Evolutionary conservation across 2,113 vertebrate species (phyloP).

Genomic region (Grantiella picta): DNA sequence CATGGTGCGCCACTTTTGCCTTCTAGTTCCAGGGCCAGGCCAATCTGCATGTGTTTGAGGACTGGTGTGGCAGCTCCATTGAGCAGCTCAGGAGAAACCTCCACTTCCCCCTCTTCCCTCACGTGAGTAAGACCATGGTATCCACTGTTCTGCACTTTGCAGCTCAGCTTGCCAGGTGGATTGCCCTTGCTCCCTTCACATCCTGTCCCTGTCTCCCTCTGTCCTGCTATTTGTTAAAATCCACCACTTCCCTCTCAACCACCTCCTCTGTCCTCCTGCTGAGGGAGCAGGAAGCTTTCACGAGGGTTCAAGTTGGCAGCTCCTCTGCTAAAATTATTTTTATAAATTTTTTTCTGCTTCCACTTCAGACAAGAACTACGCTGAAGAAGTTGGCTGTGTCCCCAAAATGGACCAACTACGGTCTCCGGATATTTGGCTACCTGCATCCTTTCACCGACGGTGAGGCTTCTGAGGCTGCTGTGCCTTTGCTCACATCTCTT

Average conservation of each 20-base stretch:
- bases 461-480: slow-evolving; percentile 58
- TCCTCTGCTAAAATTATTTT: neutral
- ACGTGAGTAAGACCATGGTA: slow-evolving; percentile 75
- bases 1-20: neutral
- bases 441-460: slow-evolving; percentile 84
- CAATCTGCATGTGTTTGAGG: slow-evolving; percentile 93
- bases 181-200: rapidly evolving
- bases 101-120: slow-evolving; percentile 90
- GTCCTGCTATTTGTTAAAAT: neutral
- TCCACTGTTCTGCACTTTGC: neutral
- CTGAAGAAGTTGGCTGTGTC: slow-evolving; percentile 86
- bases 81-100: slow-evolving; percentile 84
- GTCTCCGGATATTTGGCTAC: slow-evolving; percentile 93
- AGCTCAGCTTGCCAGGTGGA: neutral
- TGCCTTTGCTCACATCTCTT: rapidly evolving
- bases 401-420: slow-evolving; percentile 90
- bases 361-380: slow-evolving; percentile 79
- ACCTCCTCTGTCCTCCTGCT: neutral
- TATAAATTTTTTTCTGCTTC: neutral
- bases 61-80: slow-evolving; percentile 89
- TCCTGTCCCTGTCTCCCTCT: neutral
- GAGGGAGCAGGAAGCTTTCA: neutral
- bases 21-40: slow-evolving; percentile 82
- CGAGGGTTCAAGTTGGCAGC: neutral
- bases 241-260: neutral